These are phyloP conservation scores for Semicossyphus pulcher DNA, from an alignment of 2,113 vertebrate genomes.

Conservation along the genomic window DNA sequence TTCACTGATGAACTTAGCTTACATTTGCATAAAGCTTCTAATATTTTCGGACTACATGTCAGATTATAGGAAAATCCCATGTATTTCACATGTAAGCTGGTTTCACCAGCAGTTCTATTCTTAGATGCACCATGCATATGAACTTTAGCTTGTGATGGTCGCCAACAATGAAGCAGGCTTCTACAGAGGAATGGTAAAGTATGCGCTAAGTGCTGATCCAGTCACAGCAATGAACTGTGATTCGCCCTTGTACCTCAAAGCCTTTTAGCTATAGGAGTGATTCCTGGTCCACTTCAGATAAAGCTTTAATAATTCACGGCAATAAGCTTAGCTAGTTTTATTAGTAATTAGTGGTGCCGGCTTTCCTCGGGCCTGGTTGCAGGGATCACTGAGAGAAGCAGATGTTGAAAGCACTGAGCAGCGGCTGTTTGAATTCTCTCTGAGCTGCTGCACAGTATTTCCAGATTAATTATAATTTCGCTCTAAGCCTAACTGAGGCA, in stretches of 20 bases:
- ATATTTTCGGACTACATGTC: conserved; percentile 25
- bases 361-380: conserved; percentile 79
- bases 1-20: neutral
- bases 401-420: conserved; percentile 87
- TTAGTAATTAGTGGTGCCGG: conserved; percentile 91
- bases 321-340: conserved; percentile 91
- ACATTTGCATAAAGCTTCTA: conserved; percentile 13
- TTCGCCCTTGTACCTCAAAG: conserved; percentile 79
- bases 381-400: conserved; percentile 88
- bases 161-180: conserved; percentile 39
- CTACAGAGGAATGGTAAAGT: conserved; percentile 18
- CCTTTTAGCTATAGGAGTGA: conserved; percentile 82
- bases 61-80: conserved; percentile 44
- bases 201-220: conserved; percentile 57
- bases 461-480: conserved; percentile 84
- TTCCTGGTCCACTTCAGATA: conserved; percentile 87
- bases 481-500: conserved; percentile 80
- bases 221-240: conserved; percentile 61
- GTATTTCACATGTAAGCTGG: conserved; percentile 23
- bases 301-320: conserved; percentile 91
- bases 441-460: conserved; percentile 72
- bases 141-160: conserved; percentile 41
- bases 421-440: conserved; percentile 82
- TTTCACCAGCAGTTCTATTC: conserved; percentile 12
- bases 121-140: conserved; percentile 1